Evolutionary conservation across 2,888 invertebrate species (phyloP).

Genomic region (Xiphydria camelus): DNA sequence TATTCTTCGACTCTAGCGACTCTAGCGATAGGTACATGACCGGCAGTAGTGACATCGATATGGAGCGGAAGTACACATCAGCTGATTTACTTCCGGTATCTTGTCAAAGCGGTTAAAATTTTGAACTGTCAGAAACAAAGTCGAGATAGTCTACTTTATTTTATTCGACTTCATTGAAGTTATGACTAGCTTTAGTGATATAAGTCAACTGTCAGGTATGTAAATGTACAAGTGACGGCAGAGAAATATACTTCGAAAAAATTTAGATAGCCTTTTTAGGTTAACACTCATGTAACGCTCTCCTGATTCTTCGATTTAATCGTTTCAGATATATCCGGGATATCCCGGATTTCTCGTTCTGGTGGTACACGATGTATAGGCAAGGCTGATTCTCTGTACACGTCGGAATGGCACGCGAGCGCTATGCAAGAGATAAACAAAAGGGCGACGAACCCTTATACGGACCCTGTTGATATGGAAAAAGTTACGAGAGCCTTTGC

Average conservation of each 20-base stretch:
- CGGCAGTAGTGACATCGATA: not conserved
- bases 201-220: slow-evolving; percentile 41
- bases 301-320: no score
- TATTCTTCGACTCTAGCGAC: no score
- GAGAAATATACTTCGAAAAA: no score
- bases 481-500: slow-evolving; percentile 28
- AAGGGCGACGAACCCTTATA: slow-evolving; percentile 6
- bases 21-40: not conserved
- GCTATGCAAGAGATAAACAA: slow-evolving; percentile 14
- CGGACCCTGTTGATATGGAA: slow-evolving; percentile 2
- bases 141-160: no score
- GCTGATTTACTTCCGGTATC: no score
- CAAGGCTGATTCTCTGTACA: slow-evolving; percentile 30
- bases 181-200: slow-evolving; percentile 25
- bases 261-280: no score
- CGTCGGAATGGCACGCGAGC: slow-evolving; percentile 25
- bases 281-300: no score
- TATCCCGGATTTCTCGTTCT: slow-evolving; percentile 40
- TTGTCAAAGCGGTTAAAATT: no score
- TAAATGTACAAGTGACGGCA: no score
- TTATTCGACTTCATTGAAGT: no score
- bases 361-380: slow-evolving; percentile 27
- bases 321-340: slow-evolving; percentile 39
- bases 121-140: no score
- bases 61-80: no score